Conservation (phyloP, 2,888 invertebrate genomes). For the Pristionchus mayeri region DNA sequence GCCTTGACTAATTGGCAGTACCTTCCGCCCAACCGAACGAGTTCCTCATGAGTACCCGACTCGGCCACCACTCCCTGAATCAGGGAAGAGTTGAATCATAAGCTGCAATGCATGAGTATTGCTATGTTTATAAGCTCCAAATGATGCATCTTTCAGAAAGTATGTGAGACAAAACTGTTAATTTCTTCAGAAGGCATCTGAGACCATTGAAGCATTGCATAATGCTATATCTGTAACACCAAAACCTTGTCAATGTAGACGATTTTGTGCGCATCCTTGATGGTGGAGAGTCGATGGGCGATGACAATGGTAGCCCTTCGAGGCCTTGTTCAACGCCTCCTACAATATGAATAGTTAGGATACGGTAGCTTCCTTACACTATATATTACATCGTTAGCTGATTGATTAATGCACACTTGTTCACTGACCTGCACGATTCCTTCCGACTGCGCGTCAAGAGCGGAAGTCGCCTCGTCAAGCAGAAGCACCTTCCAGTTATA, state of each 20-base stretch:
- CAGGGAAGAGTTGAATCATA: too few relatives aligned
- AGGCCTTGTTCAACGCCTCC: conserved; percentile 66
- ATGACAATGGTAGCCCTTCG: conserved; percentile 70
- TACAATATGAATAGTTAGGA: too few relatives aligned
- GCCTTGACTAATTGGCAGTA: conserved; percentile 68
- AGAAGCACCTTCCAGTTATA: conserved; percentile 78
- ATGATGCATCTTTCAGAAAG: too few relatives aligned
- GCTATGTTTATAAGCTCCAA: too few relatives aligned
- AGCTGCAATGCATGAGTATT: too few relatives aligned
- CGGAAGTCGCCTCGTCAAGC: conserved; percentile 81
- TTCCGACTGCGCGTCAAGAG: conserved; percentile 85
- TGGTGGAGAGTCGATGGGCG: conserved; percentile 72
- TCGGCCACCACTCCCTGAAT: conserved; percentile 29
- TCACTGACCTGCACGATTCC: conserved; percentile 85
- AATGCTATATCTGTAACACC: too few relatives aligned
- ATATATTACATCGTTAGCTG: too few relatives aligned
- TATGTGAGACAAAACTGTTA: too few relatives aligned
- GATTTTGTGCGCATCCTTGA: conserved; percentile 71
- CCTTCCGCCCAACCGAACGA: conserved; percentile 65
- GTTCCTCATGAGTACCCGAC: conserved; percentile 62
- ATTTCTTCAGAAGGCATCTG: too few relatives aligned
- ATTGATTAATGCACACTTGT: too few relatives aligned
- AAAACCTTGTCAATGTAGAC: conserved; percentile 69
- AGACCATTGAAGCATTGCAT: too few relatives aligned
- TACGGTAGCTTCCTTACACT: too few relatives aligned